phyloP scores from a whole-genome alignment of 1,140 invertebrate genomes.

The Drosophila prosaltans region DNA sequence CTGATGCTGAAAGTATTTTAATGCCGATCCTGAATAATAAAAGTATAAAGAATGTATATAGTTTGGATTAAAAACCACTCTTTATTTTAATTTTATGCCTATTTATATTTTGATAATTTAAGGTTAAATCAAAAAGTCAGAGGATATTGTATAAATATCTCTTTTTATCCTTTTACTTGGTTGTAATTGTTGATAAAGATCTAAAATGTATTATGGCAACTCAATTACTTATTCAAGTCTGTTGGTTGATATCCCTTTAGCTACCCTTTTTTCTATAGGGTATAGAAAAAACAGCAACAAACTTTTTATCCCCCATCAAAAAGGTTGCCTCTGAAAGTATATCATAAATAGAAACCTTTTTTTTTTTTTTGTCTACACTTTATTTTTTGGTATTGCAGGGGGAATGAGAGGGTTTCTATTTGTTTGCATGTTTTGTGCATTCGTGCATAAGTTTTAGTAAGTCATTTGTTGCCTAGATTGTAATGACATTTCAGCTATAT shows the following conservation, averaged over 20 bases:
- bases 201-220: no score
- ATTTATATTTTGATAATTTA: no score
- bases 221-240: no score
- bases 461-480: slow-evolving; percentile 67
- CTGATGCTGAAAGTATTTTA: no score
- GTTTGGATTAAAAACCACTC: no score
- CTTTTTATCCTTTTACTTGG: no score
- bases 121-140: no score
- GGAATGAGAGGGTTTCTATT: slow-evolving; percentile 5
- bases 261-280: not conserved
- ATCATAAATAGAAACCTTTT: slow-evolving; percentile 17
- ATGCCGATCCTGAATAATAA: no score
- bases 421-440: slow-evolving; percentile 77
- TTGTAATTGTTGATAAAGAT: no score
- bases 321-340: slow-evolving; percentile 8
- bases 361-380: slow-evolving; percentile 16
- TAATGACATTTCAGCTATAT: slow-evolving; percentile 61
- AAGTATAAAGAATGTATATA: no score
- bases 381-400: slow-evolving; percentile 1
- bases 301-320: slow-evolving; percentile 28
- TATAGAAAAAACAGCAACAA: slow-evolving; percentile 46
- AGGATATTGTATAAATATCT: no score
- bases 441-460: slow-evolving; percentile 79
- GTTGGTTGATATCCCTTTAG: not conserved
- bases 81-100: no score